Percentiles rank a stretch among this genome's conserved stretches.
Evolutionary conservation across 2,888 invertebrate species (phyloP).

Genomic region (Ochlodes sylvanus): DNA sequence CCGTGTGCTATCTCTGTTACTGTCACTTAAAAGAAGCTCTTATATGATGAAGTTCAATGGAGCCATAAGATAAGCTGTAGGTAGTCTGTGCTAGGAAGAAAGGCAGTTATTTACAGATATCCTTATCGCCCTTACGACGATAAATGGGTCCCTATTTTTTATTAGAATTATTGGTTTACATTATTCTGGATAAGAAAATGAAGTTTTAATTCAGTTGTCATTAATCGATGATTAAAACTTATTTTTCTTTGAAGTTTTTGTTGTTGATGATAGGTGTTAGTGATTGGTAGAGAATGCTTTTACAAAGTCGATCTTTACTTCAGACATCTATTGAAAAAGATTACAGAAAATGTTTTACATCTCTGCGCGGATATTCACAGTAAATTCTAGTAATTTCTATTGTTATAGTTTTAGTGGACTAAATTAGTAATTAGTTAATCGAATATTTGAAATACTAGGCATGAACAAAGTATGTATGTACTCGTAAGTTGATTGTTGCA

Average conservation of each 20-base stretch:
- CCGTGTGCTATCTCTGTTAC: conserved; percentile 36
- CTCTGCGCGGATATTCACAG: too few relatives aligned
- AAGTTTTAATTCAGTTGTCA: too few relatives aligned
- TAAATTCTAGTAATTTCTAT: too few relatives aligned
- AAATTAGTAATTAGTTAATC: too few relatives aligned
- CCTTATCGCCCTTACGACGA: conserved; percentile 28
- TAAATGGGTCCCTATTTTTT: conserved; percentile 19
- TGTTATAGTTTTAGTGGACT: too few relatives aligned
- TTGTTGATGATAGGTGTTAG: too few relatives aligned
- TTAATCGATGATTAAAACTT: too few relatives aligned
- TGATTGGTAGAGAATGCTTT: too few relatives aligned
- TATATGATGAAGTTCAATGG: conserved; percentile 36
- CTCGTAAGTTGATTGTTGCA: conserved; percentile 17
- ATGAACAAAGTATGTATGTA: not conserved
- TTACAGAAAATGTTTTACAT: too few relatives aligned
- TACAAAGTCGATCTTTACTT: too few relatives aligned
- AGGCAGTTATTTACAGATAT: conserved; percentile 33
- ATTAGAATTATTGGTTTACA: not conserved
- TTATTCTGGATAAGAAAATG: not conserved
- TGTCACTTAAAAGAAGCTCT: conserved; percentile 37
- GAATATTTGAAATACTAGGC: not conserved
- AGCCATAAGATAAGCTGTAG: conserved; percentile 31
- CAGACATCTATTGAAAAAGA: too few relatives aligned
- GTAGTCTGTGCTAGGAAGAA: conserved; percentile 28
- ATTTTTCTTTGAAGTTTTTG: too few relatives aligned